Base-by-base conservation (phyloP, 2,888 invertebrate genomes). In the Heliconius charithonia region DNA sequence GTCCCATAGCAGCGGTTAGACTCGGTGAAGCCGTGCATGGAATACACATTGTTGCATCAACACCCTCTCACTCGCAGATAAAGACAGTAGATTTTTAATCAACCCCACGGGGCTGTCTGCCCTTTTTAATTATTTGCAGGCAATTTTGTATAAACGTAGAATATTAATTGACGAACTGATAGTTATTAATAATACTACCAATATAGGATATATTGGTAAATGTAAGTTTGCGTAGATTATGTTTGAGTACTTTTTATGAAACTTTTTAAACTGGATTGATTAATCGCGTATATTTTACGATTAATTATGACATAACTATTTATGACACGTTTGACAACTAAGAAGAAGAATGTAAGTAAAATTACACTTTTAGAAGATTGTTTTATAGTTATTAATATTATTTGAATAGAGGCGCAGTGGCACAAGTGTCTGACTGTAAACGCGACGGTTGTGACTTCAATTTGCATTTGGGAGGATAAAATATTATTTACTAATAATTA, bases 71-170 rank as follows among this genome's bases (percentile, higher is more conserved):
- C 37, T 63, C 74, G 63, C 74, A 22, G 12, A 37, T 27, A 74
- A 63, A 74, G 63, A 74, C 41, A 12, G 41, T 22, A 62, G 63
- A 63, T 74, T 74, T 63, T 63, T 74, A 74, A 74, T 63, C 74
- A 74, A 19, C 72, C 56, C n/a, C 56, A 13, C 16, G 13, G 22
- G 7, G 22, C 51, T n/a, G 72, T 69, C 41, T 69, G 59, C 59
- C 72, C 32, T 72, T 72, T 72, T 72, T 72, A 59, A 72, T 72
- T 72, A 72, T 59, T 72, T 63, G 62, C 37, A 9, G 62, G 73
- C 25, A 25, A 74, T 74, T 41, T 63, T 45, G 19, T 65, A 19
- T 72, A 72, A 19, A 27, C 4, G 3, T 12, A 62, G 25, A 69
- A 59, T 19, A 41, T 66, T 12, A 19, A 22, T 51, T 19, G 19